Percentiles rank a stretch among this genome's conserved stretches.
Conservation (phyloP, 2,797 vertebrate genomes). For the Cichlasoma orientale region DNA sequence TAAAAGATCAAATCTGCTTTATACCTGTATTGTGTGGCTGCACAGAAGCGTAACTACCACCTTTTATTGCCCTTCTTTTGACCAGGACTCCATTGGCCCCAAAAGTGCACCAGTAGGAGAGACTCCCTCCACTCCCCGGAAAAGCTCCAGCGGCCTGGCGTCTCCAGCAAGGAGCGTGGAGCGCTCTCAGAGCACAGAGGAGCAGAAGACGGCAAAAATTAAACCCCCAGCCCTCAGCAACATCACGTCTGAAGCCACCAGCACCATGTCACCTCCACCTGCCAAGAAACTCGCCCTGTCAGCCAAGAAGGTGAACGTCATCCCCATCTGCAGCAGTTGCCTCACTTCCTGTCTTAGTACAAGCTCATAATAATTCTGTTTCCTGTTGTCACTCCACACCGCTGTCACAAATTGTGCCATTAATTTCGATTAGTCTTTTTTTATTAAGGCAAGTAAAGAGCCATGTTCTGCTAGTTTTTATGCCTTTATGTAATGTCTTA, state of each 20-base stretch:
- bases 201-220: constrained; percentile 74
- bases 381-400: constrained; percentile 50
- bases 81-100: constrained; percentile 70
- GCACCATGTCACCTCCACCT: constrained; percentile 87
- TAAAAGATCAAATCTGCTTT: neutral
- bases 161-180: constrained; percentile 79
- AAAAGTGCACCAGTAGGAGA: constrained; percentile 79
- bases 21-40: neutral
- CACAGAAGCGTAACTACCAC: neutral
- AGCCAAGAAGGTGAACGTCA: constrained; percentile 88
- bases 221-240: constrained; percentile 79
- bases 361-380: constrained; percentile 39
- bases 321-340: constrained; percentile 25
- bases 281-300: constrained; percentile 90
- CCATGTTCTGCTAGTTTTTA: constrained; percentile 10
- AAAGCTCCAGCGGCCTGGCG: constrained; percentile 59
- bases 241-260: constrained; percentile 75
- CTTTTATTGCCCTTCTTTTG: neutral
- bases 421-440: constrained; percentile 40
- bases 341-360: constrained; percentile 25
- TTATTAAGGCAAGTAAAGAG: constrained; percentile 24
- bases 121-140: constrained; percentile 72
- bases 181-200: constrained; percentile 65
- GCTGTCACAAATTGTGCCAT: constrained; percentile 34
- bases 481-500: constrained; percentile 30